A percentile compares a stretch with the other conserved stretches of the same genome.
These are phyloP conservation scores for Epinotia demarniana DNA, from an alignment of 2,888 invertebrate genomes.

Conservation along the genomic window DNA sequence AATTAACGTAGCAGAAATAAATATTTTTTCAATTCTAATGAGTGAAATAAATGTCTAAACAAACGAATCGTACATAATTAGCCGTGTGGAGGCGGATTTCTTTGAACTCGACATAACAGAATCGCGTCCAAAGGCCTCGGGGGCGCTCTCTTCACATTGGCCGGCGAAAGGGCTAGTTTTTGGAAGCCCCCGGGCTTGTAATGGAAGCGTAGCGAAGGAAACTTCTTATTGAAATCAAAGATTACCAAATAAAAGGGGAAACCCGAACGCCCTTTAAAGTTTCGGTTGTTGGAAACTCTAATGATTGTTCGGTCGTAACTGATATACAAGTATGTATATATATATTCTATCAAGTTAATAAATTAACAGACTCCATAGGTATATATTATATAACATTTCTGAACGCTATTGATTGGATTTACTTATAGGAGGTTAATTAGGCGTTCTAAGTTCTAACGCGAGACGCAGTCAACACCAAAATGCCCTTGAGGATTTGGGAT, in stretches of 20 bases:
- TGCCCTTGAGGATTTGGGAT: too few relatives aligned
- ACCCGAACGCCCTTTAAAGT: slow-evolving; percentile 2
- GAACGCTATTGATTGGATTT: too few relatives aligned
- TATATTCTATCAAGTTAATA: neutral
- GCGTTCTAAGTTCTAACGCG: too few relatives aligned
- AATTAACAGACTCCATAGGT: neutral
- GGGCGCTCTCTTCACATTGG: slow-evolving; percentile 21
- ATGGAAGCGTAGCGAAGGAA: slow-evolving; percentile 13
- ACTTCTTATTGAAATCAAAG: slow-evolving; percentile 26
- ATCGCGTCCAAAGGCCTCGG: neutral
- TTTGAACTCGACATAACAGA: slow-evolving; percentile 21
- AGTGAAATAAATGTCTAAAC: neutral
- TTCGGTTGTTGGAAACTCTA: slow-evolving; percentile 1
- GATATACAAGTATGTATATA: neutral
- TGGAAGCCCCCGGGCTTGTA: slow-evolving; percentile 6
- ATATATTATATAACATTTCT: neutral
- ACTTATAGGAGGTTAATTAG: too few relatives aligned
- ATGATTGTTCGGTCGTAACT: neutral
- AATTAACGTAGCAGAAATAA: too few relatives aligned
- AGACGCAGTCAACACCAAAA: too few relatives aligned
- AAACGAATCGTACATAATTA: neutral
- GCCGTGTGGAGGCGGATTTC: neutral
- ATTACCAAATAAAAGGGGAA: slow-evolving; percentile 21
- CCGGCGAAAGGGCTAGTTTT: slow-evolving; percentile 36
- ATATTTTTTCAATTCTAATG: too few relatives aligned